A percentile compares a stretch with the other conserved stretches of the same genome.
Conservation (phyloP, 2,797 vertebrate species). For the Silurus aristotelis region DNA sequence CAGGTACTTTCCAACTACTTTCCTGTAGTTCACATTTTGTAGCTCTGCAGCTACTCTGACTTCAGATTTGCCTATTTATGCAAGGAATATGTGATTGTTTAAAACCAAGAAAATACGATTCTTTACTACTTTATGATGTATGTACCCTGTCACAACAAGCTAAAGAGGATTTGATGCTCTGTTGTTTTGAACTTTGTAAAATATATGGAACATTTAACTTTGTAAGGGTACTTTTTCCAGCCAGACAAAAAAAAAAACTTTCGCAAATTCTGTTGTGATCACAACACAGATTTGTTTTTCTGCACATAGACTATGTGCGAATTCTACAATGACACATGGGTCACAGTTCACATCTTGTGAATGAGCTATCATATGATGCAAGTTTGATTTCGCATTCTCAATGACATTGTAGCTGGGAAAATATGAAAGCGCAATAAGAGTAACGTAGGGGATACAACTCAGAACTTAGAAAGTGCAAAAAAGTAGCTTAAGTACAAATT, state of each 20-base stretch:
- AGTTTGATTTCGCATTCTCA: background rate
- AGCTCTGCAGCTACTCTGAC: slow-evolving; percentile 4
- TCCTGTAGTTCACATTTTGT: slow-evolving; percentile 49
- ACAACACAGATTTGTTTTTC: slow-evolving; percentile 8
- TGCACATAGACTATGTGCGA: background rate
- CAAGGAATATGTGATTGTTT: background rate
- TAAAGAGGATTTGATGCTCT: background rate
- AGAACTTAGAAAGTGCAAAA: background rate
- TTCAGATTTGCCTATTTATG: background rate
- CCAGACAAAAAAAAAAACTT: background rate
- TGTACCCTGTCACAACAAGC: background rate
- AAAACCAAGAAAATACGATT: background rate
- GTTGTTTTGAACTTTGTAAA: background rate
- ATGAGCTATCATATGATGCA: background rate
- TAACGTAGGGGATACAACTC: background rate
- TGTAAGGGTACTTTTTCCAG: background rate
- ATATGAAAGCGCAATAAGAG: background rate
- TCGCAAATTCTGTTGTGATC: background rate
- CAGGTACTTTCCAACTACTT: slow-evolving; percentile 56
- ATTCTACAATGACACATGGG: background rate
- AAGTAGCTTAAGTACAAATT: too few species aligned
- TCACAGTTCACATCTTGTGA: background rate
- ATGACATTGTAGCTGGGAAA: background rate
- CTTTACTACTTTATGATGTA: background rate
- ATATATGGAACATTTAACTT: background rate